phyloP scores from a whole-genome alignment of 1,140 invertebrate species.

The Calephelis nemesis region DNA sequence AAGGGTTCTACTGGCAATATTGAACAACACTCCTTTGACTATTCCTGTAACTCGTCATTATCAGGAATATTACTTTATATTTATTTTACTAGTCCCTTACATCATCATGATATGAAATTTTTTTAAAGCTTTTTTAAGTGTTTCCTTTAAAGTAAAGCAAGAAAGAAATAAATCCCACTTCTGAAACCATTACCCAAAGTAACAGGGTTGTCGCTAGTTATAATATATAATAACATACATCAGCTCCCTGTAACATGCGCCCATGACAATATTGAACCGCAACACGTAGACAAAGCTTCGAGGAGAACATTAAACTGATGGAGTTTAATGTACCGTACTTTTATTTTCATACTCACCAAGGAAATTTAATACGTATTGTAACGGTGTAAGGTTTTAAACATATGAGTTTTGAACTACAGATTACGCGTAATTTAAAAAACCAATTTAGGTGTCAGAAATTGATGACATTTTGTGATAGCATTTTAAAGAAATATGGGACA shows the following conservation, averaged over 20 bases:
- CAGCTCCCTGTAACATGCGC: not conserved
- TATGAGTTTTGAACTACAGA: not conserved
- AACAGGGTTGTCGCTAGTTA: not conserved
- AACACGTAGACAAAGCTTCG: not conserved
- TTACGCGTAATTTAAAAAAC: not conserved
- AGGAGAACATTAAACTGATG: slow-evolving; percentile 5
- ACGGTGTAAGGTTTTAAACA: not conserved
- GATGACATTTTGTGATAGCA: not conserved
- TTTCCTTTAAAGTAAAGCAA: too few species aligned
- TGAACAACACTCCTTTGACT: too few species aligned
- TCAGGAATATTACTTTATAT: too few species aligned
- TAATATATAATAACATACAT: not conserved
- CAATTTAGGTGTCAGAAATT: not conserved
- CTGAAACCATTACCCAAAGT: not conserved
- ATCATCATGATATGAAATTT: too few species aligned
- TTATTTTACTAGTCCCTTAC: too few species aligned
- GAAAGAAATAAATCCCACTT: too few species aligned
- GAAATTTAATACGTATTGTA: not conserved
- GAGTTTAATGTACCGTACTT: slow-evolving; percentile 4
- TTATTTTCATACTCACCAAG: not conserved
- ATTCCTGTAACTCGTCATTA: too few species aligned
- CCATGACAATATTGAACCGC: not conserved
- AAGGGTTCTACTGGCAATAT: too few species aligned
- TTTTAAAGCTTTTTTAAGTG: too few species aligned
- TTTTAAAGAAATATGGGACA: not conserved